Evolutionary conservation across 2,113 vertebrate genomes (phyloP).

Genomic region (Herpailurus yagouaroundi): DNA sequence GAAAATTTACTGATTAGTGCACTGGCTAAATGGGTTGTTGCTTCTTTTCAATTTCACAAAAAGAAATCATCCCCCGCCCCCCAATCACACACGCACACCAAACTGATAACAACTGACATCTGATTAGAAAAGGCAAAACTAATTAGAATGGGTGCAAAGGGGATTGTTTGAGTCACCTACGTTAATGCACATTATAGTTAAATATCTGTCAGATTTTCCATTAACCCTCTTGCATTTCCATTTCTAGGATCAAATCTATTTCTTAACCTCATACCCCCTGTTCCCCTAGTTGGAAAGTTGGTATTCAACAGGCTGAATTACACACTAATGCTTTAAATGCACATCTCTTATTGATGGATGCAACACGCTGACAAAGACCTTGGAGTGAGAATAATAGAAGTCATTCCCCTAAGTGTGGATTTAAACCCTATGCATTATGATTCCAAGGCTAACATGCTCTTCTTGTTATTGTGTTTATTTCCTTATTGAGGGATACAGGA

Average conservation of each 20-base stretch:
- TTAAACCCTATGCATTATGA: not conserved
- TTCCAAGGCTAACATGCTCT: conserved; percentile 27
- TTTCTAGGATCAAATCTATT: conserved; percentile 55
- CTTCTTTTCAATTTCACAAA: conserved; percentile 74
- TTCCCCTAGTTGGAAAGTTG: conserved; percentile 45
- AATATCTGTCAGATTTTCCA: conserved; percentile 74
- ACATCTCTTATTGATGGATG: not conserved
- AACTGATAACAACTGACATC: conserved; percentile 51
- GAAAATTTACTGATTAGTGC: conserved; percentile 69
- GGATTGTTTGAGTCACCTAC: conserved; percentile 51
- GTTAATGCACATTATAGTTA: conserved; percentile 59
- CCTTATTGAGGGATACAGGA: conserved; percentile 18
- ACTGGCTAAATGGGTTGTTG: conserved; percentile 41
- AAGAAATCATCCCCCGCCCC: not conserved
- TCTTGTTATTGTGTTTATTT: conserved; percentile 30
- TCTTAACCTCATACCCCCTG: conserved; percentile 60
- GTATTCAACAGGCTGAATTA: conserved; percentile 69
- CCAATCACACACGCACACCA: not conserved
- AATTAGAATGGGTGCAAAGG: conserved; percentile 63
- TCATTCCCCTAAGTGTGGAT: not conserved
- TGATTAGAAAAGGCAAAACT: conserved; percentile 68
- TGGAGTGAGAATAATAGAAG: conserved; percentile 36
- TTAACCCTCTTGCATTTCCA: conserved; percentile 56
- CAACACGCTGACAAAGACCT: conserved; percentile 30
- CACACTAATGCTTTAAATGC: conserved; percentile 36